Conservation (phyloP, 2,888 invertebrate genomes). For the Epicampocera succincta region DNA sequence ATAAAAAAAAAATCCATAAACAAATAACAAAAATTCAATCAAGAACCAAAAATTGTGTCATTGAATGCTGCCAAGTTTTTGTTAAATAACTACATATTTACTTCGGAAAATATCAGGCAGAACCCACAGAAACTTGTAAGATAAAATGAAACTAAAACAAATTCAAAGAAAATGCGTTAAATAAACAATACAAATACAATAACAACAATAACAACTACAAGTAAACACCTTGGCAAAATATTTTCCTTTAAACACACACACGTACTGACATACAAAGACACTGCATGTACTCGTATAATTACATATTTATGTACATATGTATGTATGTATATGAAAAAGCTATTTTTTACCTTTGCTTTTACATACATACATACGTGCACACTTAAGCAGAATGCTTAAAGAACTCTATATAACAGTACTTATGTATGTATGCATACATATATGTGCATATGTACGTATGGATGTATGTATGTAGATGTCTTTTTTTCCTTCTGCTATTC, state of each 20-base stretch:
- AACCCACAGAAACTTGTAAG: conserved; percentile 10
- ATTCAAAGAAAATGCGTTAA: conserved; percentile 35
- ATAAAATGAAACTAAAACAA: conserved; percentile 31
- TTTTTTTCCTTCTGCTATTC: neutral
- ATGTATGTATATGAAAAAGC: neutral
- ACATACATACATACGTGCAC: neutral
- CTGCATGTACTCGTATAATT: too few species aligned
- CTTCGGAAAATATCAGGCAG: neutral
- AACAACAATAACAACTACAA: conserved; percentile 3
- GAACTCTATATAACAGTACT: conserved; percentile 9
- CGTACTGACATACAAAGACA: too few species aligned
- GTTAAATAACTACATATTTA: conserved; percentile 40
- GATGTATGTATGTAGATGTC: too few species aligned
- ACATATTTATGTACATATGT: too few species aligned
- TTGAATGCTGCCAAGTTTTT: conserved; percentile 60
- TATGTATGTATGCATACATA: conserved; percentile 12
- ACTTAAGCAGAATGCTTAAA: too few species aligned
- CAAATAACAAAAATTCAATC: neutral
- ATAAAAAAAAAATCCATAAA: neutral
- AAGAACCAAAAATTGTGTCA: conserved; percentile 14
- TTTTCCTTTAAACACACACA: too few species aligned
- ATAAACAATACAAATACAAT: neutral
- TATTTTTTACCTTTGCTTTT: conserved; percentile 13
- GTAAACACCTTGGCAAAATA: conserved; percentile 37
- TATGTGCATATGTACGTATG: too few species aligned